Base-by-base conservation (phyloP, 2,113 vertebrate species). In the Camarhynchus parvulus region DNA sequence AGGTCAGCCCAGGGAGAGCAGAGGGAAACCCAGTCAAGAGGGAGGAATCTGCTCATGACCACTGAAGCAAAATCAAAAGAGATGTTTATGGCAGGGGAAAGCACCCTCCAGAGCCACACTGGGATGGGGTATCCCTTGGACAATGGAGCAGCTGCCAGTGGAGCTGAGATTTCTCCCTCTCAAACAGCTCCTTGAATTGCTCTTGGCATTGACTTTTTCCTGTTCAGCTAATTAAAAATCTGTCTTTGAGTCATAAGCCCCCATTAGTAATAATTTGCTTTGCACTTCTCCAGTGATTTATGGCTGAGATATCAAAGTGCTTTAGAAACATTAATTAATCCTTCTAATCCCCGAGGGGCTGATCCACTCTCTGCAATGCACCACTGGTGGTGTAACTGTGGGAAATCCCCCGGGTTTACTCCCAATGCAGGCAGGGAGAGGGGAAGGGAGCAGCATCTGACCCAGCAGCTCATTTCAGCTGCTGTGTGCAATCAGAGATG, bases 191-290 rank as follows among this genome's bases (percentile, higher is more conserved):
- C 87, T 94, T 95, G 85, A 90, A 93, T 89, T 94, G 92, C 93
- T 96, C 86, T 95, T 95, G 91, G 95, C 94, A 88, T 87, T 93
- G 94, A 64, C 89, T 96, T 94, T 94, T 96, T 95, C 93, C 90
- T 83, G 77, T 90, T 96, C 91, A 90, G 90, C 95, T 96, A 96
- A 96, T 97, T 96, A 96, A 96, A 91, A 95, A 95, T 95, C 95
- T 95, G 95, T 92, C 95, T 95, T 97, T 92, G 93, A 94, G 90
- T 97, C 95, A 94, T 95, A 96, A 96, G 90, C 91, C 93, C 91
- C 91, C 95, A 92, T 94, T 96, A 95, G 91, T 92, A 96, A 96
- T 95, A 94, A 96, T 97, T 96, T 97, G 94, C 94, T 95, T 92
- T 96, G 95, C 92, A 94, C 92, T 96, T 94, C 95, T 95, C 91